Percentiles rank a stretch among this genome's conserved stretches.
Conservation (phyloP, 2,888 invertebrate genomes). For the Argynnis bischoffii region DNA sequence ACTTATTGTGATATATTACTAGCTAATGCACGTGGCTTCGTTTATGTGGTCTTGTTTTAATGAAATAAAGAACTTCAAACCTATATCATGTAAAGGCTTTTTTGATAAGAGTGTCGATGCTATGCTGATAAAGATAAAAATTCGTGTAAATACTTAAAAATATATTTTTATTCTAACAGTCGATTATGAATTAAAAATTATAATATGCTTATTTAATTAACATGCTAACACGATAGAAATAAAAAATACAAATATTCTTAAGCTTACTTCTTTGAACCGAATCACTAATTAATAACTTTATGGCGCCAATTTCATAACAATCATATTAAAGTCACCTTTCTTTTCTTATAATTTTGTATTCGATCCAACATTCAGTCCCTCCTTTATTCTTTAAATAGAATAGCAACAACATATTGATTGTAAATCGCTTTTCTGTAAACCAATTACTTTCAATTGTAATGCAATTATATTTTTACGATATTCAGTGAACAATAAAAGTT, state of each 20-base stretch:
- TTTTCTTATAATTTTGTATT: conserved; percentile 5
- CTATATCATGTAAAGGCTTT: background rate
- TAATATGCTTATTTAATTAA: no score
- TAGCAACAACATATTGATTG: conserved; percentile 48
- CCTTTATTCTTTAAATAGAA: conserved; percentile 26
- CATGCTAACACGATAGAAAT: no score
- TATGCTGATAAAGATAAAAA: no score
- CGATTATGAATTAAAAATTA: no score
- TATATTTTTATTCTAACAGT: no score
- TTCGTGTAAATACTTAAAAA: no score
- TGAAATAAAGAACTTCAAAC: background rate
- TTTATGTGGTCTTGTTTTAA: background rate
- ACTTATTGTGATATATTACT: conserved; percentile 15
- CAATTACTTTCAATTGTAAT: conserved; percentile 63
- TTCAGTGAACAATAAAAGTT: conserved; percentile 63
- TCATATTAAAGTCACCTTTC: background rate
- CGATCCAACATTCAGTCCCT: background rate
- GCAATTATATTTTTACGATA: conserved; percentile 63
- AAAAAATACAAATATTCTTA: no score
- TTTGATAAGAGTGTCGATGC: no score
- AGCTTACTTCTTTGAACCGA: no score
- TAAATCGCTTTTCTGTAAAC: conserved; percentile 55
- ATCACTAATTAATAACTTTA: background rate
- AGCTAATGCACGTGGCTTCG: background rate
- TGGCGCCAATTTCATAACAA: background rate